Conservation (phyloP, 2,888 invertebrate genomes). For the Tetragnatha montana region DNA sequence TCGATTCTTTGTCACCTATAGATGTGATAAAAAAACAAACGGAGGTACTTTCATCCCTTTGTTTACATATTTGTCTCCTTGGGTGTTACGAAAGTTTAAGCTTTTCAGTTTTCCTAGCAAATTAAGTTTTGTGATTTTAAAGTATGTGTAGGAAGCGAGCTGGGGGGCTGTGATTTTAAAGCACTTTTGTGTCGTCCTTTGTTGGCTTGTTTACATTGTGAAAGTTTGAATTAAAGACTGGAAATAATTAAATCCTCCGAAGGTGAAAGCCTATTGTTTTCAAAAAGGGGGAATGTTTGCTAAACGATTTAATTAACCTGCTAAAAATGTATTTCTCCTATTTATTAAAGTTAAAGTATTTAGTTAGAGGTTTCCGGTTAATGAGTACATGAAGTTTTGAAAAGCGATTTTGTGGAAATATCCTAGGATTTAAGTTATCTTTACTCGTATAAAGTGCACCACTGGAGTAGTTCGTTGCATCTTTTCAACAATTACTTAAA, state of each 20-base stretch:
- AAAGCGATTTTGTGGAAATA: too few species aligned
- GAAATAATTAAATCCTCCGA: neutral
- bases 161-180: neutral
- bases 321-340: neutral
- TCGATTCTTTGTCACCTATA: neutral
- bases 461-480: too few species aligned
- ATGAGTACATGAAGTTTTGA: too few species aligned
- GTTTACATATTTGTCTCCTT: too few species aligned
- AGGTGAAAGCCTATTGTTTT: neutral
- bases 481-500: too few species aligned
- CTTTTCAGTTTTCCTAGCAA: neutral
- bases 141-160: neutral
- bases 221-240: neutral
- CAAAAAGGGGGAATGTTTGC: neutral
- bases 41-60: neutral
- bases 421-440: too few species aligned
- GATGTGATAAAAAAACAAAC: neutral
- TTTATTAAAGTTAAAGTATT: neutral
- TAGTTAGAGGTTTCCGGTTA: too few species aligned
- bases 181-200: neutral
- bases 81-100: too few species aligned
- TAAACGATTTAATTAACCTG: neutral
- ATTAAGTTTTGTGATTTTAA: neutral
- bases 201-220: neutral
- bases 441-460: too few species aligned